These are phyloP conservation scores for Zele albiditarsus DNA, from an alignment of 2,888 invertebrate species.

Conservation along the genomic window DNA sequence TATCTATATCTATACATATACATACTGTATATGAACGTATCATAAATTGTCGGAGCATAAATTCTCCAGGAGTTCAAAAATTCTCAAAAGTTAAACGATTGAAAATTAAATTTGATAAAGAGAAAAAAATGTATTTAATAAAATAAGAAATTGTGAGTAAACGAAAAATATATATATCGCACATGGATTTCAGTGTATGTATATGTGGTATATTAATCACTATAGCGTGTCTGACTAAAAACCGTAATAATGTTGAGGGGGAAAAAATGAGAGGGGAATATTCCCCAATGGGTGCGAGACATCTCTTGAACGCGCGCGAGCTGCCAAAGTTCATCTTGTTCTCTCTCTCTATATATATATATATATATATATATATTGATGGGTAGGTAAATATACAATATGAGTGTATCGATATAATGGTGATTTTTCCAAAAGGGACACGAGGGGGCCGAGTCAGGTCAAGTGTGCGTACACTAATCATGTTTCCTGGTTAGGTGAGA, in stretches of 20 bases:
- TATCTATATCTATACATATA: slow-evolving; percentile 21
- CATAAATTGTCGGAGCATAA: slow-evolving; percentile 1
- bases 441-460: slow-evolving; percentile 61
- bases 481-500: slow-evolving; percentile 51
- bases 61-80: background rate
- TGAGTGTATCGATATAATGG: slow-evolving; percentile 66
- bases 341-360: slow-evolving; percentile 22
- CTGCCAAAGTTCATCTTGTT: background rate
- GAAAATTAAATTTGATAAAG: too few species aligned
- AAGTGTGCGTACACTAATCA: slow-evolving; percentile 70
- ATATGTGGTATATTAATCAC: slow-evolving; percentile 31
- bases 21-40: background rate
- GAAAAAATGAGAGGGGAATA: slow-evolving; percentile 21
- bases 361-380: slow-evolving; percentile 7
- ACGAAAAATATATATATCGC: too few species aligned
- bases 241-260: slow-evolving; percentile 38
- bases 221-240: slow-evolving; percentile 53
- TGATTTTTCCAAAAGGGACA: slow-evolving; percentile 51
- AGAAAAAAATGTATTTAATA: too few species aligned
- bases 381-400: background rate
- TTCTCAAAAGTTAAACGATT: too few species aligned
- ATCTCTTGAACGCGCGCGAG: background rate
- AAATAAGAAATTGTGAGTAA: background rate
- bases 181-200: background rate
- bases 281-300: slow-evolving; percentile 20